phyloP scores from a whole-genome alignment of 2,888 invertebrate species.

The Catotricha subobsoleta region DNA sequence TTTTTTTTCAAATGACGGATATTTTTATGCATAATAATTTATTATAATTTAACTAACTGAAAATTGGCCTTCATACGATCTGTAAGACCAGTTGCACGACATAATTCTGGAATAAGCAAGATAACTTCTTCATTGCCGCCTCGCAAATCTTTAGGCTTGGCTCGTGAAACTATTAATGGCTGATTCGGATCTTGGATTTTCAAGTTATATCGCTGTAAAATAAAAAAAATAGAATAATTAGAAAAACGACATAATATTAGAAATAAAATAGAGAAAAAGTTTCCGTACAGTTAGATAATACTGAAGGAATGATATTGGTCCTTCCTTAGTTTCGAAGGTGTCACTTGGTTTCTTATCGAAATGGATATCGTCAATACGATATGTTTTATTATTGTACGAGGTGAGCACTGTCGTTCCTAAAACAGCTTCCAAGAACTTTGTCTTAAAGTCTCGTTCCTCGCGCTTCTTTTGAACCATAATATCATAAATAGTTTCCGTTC shows the following conservation, averaged over 20 bases:
- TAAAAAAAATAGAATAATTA: too few relatives aligned
- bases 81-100: constrained; percentile 63
- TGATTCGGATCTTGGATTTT: constrained; percentile 44
- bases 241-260: too few relatives aligned
- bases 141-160: constrained; percentile 52
- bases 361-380: constrained; percentile 52
- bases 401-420: constrained; percentile 47
- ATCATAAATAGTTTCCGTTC: constrained; percentile 53
- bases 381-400: constrained; percentile 48
- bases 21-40: too few relatives aligned
- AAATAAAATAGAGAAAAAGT: too few relatives aligned
- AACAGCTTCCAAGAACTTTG: constrained; percentile 20
- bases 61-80: constrained; percentile 46
- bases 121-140: constrained; percentile 44
- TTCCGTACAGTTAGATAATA: constrained; percentile 63
- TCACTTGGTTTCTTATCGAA: constrained; percentile 38
- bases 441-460: constrained; percentile 23
- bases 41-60: constrained; percentile 32
- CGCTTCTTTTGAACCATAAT: constrained; percentile 31
- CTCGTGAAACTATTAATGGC: constrained; percentile 59
- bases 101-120: constrained; percentile 67
- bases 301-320: constrained; percentile 37
- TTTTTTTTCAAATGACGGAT: not conserved
- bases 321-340: constrained; percentile 39
- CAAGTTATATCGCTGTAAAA: constrained; percentile 51